These are phyloP conservation scores for Pygoscelis adeliae DNA, from an alignment of 2,113 vertebrate genomes.

Conservation along the genomic window DNA sequence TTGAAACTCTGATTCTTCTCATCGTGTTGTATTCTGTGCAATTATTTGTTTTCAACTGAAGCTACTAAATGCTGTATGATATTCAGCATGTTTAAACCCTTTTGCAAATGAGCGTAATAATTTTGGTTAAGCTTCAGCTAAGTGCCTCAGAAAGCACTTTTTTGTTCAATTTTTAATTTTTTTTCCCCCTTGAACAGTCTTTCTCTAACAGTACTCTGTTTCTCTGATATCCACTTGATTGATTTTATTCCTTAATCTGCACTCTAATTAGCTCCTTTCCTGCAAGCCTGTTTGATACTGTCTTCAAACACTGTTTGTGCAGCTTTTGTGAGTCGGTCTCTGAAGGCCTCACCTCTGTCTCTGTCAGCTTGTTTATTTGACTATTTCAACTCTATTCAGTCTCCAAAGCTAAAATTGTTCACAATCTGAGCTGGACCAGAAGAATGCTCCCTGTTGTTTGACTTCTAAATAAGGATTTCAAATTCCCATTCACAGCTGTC, in stretches of 20 bases:
- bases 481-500: neutral
- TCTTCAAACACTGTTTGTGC: neutral
- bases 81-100: neutral
- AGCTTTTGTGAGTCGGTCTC: neutral
- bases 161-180: neutral
- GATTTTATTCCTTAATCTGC: constrained; percentile 5
- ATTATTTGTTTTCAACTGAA: neutral
- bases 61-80: neutral
- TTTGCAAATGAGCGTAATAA: neutral
- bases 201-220: neutral
- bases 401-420: neutral
- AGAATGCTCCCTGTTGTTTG: neutral
- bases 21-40: neutral
- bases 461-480: neutral
- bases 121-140: neutral
- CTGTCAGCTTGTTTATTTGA: neutral
- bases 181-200: neutral
- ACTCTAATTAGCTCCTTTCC: neutral
- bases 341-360: neutral
- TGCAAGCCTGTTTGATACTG: neutral
- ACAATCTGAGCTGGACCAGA: neutral
- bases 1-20: neutral
- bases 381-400: neutral
- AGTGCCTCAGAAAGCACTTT: neutral
- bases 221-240: neutral